phyloP scores from a whole-genome alignment of 2,797 vertebrate species.

The Anniella stebbinsi region DNA sequence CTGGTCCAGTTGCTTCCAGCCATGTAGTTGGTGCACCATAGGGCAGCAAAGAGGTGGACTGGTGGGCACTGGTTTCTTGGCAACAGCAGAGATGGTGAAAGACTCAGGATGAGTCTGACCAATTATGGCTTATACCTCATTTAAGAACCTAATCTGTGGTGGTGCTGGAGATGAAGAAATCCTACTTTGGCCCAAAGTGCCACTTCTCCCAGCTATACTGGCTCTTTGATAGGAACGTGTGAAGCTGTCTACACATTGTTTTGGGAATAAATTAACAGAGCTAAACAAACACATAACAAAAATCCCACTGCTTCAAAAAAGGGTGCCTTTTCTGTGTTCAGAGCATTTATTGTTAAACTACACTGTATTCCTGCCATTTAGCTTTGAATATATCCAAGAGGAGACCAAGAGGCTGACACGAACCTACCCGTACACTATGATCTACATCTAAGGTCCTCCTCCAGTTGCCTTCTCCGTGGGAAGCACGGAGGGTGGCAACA shows the following conservation, averaged over 20 bases:
- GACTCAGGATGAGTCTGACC: not conserved
- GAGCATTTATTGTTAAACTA: not conserved
- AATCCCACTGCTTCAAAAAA: too few relatives aligned
- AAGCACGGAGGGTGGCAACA: too few relatives aligned
- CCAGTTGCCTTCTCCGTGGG: too few relatives aligned
- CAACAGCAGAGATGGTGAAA: not conserved
- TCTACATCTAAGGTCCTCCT: too few relatives aligned
- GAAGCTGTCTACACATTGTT: not conserved
- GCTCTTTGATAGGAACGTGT: not conserved
- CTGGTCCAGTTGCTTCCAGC: too few relatives aligned
- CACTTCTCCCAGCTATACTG: not conserved
- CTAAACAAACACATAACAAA: not conserved
- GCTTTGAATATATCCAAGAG: not conserved
- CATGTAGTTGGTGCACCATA: too few relatives aligned
- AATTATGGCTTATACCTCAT: not conserved
- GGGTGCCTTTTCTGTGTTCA: not conserved
- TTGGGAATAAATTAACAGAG: not conserved
- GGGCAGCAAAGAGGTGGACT: too few relatives aligned
- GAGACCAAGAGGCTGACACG: not conserved
- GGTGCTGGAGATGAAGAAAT: not conserved
- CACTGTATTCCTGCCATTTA: not conserved
- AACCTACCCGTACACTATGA: too few relatives aligned
- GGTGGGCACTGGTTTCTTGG: not conserved
- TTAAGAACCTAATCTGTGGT: not conserved
- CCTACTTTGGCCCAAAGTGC: not conserved